Percentiles rank a stretch among this genome's conserved stretches.
Conservation (phyloP, 64 coral and sea anemone genomes). For the Trachythela sp. region DNA sequence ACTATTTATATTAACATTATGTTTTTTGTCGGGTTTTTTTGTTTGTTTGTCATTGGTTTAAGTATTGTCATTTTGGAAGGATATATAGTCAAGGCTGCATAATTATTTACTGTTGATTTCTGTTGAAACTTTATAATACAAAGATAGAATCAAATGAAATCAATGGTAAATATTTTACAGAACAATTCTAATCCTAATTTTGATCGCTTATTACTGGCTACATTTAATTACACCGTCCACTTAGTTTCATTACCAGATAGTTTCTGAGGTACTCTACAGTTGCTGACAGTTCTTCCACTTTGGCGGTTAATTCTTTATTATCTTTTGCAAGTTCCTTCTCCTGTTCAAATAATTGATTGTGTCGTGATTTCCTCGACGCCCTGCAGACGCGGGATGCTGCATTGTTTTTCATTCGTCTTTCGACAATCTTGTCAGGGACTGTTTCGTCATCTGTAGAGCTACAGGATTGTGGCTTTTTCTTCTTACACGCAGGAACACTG, state of each 20-base stretch:
- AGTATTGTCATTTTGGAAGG: neutral
- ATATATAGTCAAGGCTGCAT: neutral
- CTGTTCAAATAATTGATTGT: constrained; percentile 65
- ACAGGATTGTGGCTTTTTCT: neutral
- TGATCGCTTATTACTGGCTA: neutral
- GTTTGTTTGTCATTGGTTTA: neutral
- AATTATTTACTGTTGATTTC: neutral
- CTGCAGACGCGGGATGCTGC: constrained; percentile 68
- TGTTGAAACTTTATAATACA: neutral
- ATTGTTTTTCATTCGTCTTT: constrained; percentile 89
- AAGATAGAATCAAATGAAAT: neutral
- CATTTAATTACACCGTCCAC: constrained; percentile 1
- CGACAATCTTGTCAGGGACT: constrained; percentile 49
- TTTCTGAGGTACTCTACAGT: constrained; percentile 59
- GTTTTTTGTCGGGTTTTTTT: constrained; percentile 2
- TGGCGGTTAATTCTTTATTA: constrained; percentile 54
- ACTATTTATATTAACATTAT: neutral
- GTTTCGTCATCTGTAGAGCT: neutral
- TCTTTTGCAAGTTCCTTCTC: constrained; percentile 60
- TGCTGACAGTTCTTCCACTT: constrained; percentile 60
- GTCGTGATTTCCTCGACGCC: constrained; percentile 59
- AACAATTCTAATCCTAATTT: neutral
- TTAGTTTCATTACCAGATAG: constrained; percentile 60
- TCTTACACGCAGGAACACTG: neutral
- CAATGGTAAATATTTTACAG: neutral